A percentile compares a stretch with the other conserved stretches of the same genome.
Evolutionary conservation across 2,888 invertebrate species (phyloP).

Genomic region (Drosophila ustulata): DNA sequence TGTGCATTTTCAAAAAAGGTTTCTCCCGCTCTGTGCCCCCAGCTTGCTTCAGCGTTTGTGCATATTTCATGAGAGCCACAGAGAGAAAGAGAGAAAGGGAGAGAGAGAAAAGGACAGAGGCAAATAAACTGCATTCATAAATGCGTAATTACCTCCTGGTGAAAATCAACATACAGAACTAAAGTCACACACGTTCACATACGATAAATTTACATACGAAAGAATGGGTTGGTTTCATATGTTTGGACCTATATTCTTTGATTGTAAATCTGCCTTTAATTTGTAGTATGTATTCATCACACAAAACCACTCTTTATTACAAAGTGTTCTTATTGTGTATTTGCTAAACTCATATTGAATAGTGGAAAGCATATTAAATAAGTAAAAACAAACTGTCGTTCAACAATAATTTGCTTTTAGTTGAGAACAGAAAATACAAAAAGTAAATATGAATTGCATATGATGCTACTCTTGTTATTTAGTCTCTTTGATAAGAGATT

Average conservation of each 20-base stretch:
- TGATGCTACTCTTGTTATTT: background rate
- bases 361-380: no score
- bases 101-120: background rate
- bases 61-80: slow-evolving; percentile 43
- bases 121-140: slow-evolving; percentile 54
- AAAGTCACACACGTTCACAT: no score
- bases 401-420: no score
- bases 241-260: no score
- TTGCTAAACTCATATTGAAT: no score
- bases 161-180: slow-evolving; percentile 52
- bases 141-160: slow-evolving; percentile 68
- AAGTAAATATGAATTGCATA: no score
- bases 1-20: slow-evolving; percentile 40
- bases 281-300: background rate
- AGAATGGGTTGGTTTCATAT: no score
- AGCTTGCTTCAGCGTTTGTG: slow-evolving; percentile 6
- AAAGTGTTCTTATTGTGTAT: no score
- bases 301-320: no score
- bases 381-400: no score
- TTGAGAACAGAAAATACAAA: no score
- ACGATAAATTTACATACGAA: slow-evolving; percentile 14
- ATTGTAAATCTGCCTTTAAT: no score
- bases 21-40: background rate
- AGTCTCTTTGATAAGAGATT: background rate
- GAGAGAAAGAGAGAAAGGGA: slow-evolving; percentile 1